A percentile compares a stretch with the other conserved stretches of the same genome.
phyloP scores from a whole-genome alignment of 2,888 invertebrate genomes.

The Parasteatoda lunata region DNA sequence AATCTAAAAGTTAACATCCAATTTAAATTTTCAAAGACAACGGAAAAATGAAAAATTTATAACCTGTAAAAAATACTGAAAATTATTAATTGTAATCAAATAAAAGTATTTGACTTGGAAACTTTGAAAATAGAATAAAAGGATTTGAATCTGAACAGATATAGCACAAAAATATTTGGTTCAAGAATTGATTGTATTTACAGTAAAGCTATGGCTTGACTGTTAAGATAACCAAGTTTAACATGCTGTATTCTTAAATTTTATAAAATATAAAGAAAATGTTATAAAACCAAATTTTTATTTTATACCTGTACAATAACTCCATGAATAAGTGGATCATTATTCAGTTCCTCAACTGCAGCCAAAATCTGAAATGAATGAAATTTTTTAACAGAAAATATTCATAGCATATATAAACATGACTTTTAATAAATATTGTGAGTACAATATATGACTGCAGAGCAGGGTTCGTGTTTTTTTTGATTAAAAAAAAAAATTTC shows the following conservation, averaged over 20 bases:
- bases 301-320: slow-evolving; percentile 83
- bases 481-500: too few species aligned
- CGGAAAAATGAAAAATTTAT: too few species aligned
- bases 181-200: neutral
- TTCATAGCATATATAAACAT: neutral
- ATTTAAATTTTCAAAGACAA: neutral
- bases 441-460: too few species aligned
- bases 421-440: too few species aligned
- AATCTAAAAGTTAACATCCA: neutral
- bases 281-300: neutral
- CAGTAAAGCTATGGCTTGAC: neutral
- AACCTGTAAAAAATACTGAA: too few species aligned
- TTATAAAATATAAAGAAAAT: neutral
- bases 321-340: slow-evolving; percentile 89
- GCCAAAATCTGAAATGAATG: slow-evolving; percentile 41
- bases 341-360: slow-evolving; percentile 85
- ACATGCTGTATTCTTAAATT: neutral
- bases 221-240: neutral
- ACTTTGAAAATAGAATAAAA: too few species aligned
- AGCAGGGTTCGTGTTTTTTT: too few species aligned
- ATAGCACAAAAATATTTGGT: neutral
- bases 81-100: too few species aligned
- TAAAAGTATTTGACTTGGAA: too few species aligned
- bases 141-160: too few species aligned
- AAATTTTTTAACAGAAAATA: neutral